phyloP scores from a whole-genome alignment of 2,797 vertebrate genomes.

The Anolis apletophallus region DNA sequence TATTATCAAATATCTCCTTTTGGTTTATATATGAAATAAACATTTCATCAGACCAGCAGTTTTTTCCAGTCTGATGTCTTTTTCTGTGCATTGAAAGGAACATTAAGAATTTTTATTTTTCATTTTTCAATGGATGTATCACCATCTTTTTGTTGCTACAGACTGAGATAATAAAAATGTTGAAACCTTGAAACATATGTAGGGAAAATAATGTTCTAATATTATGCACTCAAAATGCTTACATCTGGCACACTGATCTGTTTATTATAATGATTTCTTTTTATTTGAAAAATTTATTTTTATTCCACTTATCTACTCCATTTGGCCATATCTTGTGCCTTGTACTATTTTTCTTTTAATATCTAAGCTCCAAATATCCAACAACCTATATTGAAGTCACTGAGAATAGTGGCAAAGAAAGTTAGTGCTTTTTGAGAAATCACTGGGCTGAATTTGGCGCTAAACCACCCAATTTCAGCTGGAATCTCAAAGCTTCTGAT shows the following conservation, averaged over 20 bases:
- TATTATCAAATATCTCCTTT: background rate
- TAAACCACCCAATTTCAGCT: conserved; percentile 8
- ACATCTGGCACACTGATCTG: background rate
- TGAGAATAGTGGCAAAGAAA: background rate
- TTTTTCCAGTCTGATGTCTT: background rate
- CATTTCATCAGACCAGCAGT: background rate
- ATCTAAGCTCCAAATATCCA: background rate
- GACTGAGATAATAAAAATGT: conserved; percentile 8
- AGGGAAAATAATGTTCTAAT: conserved; percentile 7
- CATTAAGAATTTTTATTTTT: background rate
- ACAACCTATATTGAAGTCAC: background rate
- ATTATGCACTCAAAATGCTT: conserved; percentile 15
- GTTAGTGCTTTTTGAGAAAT: background rate
- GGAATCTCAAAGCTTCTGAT: conserved; percentile 2
- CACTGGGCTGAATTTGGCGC: background rate
- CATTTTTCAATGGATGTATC: background rate
- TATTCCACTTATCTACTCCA: background rate
- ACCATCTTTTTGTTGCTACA: background rate
- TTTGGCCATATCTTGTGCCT: conserved; percentile 12
- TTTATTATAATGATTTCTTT: conserved; percentile 22
- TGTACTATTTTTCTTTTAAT: conserved; percentile 11
- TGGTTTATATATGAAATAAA: background rate
- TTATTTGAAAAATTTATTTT: background rate
- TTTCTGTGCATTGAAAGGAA: background rate
- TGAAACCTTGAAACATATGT: background rate